Percentiles rank a stretch among this genome's conserved stretches.
Evolutionary conservation across 1,140 invertebrate species (phyloP).

Genomic region (Onthophagus taurus): DNA sequence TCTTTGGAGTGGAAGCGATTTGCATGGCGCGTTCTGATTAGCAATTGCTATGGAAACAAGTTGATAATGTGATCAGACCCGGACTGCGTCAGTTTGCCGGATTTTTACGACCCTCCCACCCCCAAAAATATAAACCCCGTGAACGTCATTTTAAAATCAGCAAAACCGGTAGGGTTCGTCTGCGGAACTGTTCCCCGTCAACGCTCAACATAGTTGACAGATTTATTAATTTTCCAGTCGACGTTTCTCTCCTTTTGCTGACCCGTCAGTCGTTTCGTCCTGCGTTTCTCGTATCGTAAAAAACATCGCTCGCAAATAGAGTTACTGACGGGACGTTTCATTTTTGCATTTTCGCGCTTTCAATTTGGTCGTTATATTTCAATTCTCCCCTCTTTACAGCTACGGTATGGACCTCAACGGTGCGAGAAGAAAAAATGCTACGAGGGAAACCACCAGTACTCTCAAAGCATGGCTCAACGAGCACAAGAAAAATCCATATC

Average conservation of each 20-base stretch:
- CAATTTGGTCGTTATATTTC: neutral
- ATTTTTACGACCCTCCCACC: constrained; percentile 16
- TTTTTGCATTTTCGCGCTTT: constrained; percentile 18
- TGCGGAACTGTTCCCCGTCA: constrained; percentile 28
- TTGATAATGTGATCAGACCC: constrained; percentile 45
- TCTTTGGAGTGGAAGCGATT: constrained; percentile 33
- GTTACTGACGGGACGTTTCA: constrained; percentile 21
- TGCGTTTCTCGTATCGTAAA: constrained; percentile 18
- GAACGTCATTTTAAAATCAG: constrained; percentile 24
- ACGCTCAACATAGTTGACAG: constrained; percentile 50
- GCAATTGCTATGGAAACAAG: constrained; percentile 52
- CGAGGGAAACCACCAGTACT: constrained; percentile 92
- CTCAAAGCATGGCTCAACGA: constrained; percentile 97
- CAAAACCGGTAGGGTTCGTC: constrained; percentile 23
- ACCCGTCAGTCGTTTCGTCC: constrained; percentile 21
- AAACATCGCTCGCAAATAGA: constrained; percentile 15
- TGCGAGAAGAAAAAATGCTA: constrained; percentile 91
- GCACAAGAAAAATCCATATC: constrained; percentile 98
- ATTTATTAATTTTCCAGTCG: constrained; percentile 62
- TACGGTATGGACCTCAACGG: constrained; percentile 87
- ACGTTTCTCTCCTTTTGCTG: constrained; percentile 28
- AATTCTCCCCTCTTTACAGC: constrained; percentile 46
- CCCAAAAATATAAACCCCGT: constrained; percentile 17
- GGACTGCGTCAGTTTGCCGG: neutral
- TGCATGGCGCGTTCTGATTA: constrained; percentile 43